These are phyloP conservation scores for Medauroidea extradentata DNA, from an alignment of 1,140 invertebrate genomes.

Conservation along the genomic window DNA sequence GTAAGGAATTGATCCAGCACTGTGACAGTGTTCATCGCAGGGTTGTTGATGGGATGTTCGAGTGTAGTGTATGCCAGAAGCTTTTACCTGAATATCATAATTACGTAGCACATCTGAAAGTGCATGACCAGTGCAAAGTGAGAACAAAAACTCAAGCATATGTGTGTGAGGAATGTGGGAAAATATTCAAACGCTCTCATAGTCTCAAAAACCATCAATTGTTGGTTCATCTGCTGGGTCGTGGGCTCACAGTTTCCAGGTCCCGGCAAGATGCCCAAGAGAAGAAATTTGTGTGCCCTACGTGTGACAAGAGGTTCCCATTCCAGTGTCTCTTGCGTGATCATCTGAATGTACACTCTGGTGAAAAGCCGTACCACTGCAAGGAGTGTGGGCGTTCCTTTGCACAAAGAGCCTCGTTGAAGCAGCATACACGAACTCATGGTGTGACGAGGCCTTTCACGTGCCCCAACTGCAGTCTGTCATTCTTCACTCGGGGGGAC, in stretches of 20 bases:
- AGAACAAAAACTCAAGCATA: neutral
- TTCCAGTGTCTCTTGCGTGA: constrained; percentile 39
- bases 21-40: neutral
- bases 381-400: constrained; percentile 33
- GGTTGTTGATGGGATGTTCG: constrained; percentile 6
- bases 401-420: constrained; percentile 30
- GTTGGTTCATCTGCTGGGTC: constrained; percentile 2
- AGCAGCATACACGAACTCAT: constrained; percentile 24
- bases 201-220: constrained; percentile 1
- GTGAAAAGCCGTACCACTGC: constrained; percentile 31
- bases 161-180: constrained; percentile 8
- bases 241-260: neutral
- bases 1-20: constrained; percentile 3
- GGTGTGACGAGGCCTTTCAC: constrained; percentile 4
- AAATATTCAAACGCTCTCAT: neutral
- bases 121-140: neutral
- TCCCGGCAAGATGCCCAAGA: neutral
- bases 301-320: constrained; percentile 32
- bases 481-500: constrained; percentile 15
- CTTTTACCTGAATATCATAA: neutral
- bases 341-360: constrained; percentile 7
- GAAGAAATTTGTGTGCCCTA: constrained; percentile 37
- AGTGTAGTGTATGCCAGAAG: constrained; percentile 4
- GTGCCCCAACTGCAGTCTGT: constrained; percentile 12
- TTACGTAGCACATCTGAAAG: constrained; percentile 3